These are phyloP conservation scores for Achlya flavicornis DNA, from an alignment of 2,888 invertebrate genomes.

Conservation along the genomic window DNA sequence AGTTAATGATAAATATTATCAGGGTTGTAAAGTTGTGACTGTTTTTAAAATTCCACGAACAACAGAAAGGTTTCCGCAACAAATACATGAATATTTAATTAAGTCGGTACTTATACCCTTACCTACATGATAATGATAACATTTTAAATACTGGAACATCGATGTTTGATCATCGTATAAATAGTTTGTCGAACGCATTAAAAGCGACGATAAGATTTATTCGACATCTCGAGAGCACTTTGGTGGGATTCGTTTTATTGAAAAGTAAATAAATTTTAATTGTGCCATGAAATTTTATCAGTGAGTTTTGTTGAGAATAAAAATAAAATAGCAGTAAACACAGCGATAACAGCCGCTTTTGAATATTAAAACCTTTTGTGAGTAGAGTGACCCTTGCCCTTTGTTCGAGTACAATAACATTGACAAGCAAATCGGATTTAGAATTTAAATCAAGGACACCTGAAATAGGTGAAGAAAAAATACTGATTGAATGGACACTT, in stretches of 20 bases:
- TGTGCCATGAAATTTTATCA: constrained; percentile 66
- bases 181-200: constrained; percentile 21
- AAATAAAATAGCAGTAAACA: constrained; percentile 64
- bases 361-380: constrained; percentile 62
- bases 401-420: constrained; percentile 63
- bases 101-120: constrained; percentile 1
- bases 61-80: constrained; percentile 12
- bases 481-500: constrained; percentile 69
- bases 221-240: constrained; percentile 19
- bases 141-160: background rate
- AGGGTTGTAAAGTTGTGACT: constrained; percentile 25
- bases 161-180: constrained; percentile 11
- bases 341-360: constrained; percentile 66
- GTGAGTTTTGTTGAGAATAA: constrained; percentile 52
- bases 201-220: constrained; percentile 27
- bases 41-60: constrained; percentile 44
- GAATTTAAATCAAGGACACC: constrained; percentile 77
- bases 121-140: background rate
- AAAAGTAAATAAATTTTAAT: constrained; percentile 58
- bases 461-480: constrained; percentile 71
- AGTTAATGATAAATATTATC: constrained; percentile 27
- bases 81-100: constrained; percentile 7
- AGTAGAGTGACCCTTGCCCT: constrained; percentile 63
- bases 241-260: constrained; percentile 30
- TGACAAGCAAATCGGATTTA: constrained; percentile 75